These are phyloP conservation scores for Taxidea taxus DNA, from an alignment of 2,113 vertebrate genomes.

Conservation along the genomic window DNA sequence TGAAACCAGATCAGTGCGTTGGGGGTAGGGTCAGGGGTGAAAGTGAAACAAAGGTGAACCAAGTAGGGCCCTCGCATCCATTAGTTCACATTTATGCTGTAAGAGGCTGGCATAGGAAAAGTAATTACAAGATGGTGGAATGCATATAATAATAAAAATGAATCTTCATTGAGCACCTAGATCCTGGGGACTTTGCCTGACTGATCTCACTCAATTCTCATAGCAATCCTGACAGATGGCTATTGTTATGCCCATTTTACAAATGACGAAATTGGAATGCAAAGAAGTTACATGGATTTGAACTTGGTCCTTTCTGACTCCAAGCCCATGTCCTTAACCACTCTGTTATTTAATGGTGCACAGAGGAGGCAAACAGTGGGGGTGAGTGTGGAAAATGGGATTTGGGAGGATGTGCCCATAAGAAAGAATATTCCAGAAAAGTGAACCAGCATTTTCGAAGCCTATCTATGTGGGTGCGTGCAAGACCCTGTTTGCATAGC, in stretches of 20 bases:
- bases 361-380: background rate
- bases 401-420: background rate
- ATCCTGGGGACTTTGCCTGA: background rate
- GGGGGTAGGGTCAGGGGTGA: background rate
- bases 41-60: background rate
- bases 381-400: background rate
- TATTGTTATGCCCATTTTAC: background rate
- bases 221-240: background rate
- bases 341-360: background rate
- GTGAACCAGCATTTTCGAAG: background rate
- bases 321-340: background rate
- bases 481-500: background rate
- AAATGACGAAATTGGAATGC: background rate
- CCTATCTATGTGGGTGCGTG: background rate
- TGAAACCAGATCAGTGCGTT: background rate
- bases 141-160: background rate
- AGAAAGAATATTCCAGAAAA: background rate
- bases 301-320: background rate
- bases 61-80: background rate
- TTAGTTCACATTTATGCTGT: background rate
- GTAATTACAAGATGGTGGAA: background rate
- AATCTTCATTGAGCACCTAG: accelerated
- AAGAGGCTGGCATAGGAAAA: background rate
- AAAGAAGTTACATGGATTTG: background rate
- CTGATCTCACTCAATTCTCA: background rate